phyloP scores from a whole-genome alignment of 1,140 invertebrate genomes.

The Drosophila azteca region DNA sequence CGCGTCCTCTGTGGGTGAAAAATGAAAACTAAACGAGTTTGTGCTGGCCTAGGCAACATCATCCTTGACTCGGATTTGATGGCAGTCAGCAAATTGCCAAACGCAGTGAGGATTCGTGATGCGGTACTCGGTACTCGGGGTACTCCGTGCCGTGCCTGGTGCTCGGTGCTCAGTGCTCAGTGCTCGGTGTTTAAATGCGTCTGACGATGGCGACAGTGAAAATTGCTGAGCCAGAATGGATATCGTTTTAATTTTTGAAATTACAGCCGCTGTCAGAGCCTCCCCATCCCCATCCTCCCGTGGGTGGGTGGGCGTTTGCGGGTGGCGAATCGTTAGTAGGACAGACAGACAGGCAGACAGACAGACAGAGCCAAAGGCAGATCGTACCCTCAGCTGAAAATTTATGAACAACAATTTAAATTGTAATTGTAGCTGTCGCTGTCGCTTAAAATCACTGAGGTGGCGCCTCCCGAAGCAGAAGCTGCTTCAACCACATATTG shows the following conservation, averaged over 20 bases:
- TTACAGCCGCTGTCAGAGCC: constrained; percentile 26
- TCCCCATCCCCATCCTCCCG: too few species aligned
- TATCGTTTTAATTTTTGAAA: constrained; percentile 79
- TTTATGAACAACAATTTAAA: constrained; percentile 52
- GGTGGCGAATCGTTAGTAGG: constrained; percentile 16
- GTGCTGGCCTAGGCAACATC: constrained; percentile 60
- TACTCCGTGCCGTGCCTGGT: neutral
- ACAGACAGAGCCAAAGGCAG: constrained; percentile 1
- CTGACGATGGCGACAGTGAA: constrained; percentile 49
- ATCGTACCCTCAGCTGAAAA: constrained; percentile 13
- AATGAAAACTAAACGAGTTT: constrained; percentile 80
- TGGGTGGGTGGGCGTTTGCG: neutral
- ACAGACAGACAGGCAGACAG: constrained; percentile 26
- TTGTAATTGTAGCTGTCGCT: constrained; percentile 34
- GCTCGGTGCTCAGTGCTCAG: neutral
- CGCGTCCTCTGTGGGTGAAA: constrained; percentile 48
- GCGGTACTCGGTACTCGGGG: neutral
- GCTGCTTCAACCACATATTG: constrained; percentile 2
- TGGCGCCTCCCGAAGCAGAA: too few species aligned
- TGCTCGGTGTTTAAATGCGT: constrained; percentile 8
- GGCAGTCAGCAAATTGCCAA: constrained; percentile 75
- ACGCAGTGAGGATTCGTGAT: constrained; percentile 60
- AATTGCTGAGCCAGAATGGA: constrained; percentile 78
- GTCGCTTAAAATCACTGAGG: neutral
- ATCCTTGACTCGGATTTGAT: constrained; percentile 54